Evolutionary conservation across 92 coral and sea anemone species (phyloP).

Genomic region (Porites rus): DNA sequence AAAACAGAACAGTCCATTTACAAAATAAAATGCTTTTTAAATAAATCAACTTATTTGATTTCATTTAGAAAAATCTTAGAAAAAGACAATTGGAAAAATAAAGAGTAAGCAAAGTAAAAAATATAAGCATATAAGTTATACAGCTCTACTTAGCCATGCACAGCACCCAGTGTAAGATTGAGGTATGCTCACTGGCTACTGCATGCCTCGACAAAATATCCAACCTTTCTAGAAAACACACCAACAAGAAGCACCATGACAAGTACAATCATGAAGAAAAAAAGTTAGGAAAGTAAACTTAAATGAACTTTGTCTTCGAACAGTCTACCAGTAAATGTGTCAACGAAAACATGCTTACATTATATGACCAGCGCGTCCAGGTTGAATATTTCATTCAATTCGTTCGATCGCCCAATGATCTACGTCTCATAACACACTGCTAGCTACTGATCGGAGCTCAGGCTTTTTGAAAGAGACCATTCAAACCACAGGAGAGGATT

Average conservation of each 20-base stretch:
- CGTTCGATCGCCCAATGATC: slow-evolving; percentile 1
- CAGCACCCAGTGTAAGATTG: background rate
- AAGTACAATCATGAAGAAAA: background rate
- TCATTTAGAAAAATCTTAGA: background rate
- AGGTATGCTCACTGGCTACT: background rate
- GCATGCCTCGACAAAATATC: background rate
- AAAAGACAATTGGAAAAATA: background rate
- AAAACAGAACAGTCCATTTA: background rate
- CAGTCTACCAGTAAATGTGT: background rate
- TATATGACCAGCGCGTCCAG: slow-evolving; percentile 45
- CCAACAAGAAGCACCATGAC: background rate
- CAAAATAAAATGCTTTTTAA: background rate
- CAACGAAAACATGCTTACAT: slow-evolving; percentile 20
- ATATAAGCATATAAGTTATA: background rate
- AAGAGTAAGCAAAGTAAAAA: background rate
- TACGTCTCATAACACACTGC: background rate
- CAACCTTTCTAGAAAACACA: background rate
- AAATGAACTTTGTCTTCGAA: background rate
- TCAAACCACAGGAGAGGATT: slow-evolving; percentile 24
- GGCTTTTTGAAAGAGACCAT: background rate
- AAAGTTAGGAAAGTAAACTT: background rate
- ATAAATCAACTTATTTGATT: background rate
- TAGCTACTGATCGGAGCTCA: background rate
- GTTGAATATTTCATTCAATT: background rate
- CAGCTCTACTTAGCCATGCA: too few relatives aligned